phyloP scores from a whole-genome alignment of 2,797 vertebrate species.

The Cercopithecus hamlyni region DNA sequence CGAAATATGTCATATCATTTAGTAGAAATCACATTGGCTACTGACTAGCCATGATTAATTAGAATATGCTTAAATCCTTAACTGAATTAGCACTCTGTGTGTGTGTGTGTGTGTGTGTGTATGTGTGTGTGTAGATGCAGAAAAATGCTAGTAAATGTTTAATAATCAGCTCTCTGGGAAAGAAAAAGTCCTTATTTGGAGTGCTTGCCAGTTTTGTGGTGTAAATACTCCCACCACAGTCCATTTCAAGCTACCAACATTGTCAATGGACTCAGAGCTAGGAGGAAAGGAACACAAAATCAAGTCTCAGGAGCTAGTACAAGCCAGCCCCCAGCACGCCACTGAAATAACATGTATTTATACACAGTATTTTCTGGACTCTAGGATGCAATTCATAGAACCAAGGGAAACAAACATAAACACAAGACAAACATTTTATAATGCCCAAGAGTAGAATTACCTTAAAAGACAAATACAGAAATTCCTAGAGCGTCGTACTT shows the following conservation, averaged over 20 bases:
- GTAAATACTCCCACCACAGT: neutral
- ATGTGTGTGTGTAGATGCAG: neutral
- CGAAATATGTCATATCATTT: neutral
- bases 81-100: neutral
- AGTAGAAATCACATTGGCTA: neutral
- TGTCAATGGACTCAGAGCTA: neutral
- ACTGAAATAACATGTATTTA: neutral
- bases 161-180: neutral
- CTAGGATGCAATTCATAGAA: neutral
- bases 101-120: neutral
- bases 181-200: neutral
- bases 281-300: neutral
- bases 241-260: neutral
- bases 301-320: neutral
- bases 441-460: neutral
- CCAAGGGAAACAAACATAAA: neutral
- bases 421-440: neutral
- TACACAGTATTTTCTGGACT: neutral
- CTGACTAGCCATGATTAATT: neutral
- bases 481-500: neutral
- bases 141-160: neutral
- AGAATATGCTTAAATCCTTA: slow-evolving; percentile 18
- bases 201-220: neutral
- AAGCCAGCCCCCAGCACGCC: neutral
- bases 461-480: neutral